phyloP scores from a whole-genome alignment of 30 jellyfish, hydroid and myxozoan genomes.

The Cassiopea xamachana region DNA sequence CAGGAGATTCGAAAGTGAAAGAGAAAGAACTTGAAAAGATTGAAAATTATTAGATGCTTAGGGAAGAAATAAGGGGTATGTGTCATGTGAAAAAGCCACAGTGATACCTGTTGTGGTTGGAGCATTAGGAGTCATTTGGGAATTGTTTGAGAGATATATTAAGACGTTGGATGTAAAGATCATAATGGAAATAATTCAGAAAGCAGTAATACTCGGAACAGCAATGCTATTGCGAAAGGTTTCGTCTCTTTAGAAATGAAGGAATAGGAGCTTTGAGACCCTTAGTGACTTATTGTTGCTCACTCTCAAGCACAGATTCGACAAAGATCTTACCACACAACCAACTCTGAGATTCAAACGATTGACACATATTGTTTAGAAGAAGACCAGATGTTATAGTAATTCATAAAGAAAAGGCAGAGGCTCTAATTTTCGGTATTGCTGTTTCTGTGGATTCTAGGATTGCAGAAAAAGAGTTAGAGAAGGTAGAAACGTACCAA shows the following conservation, averaged over 20 bases:
- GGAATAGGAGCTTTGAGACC: background rate
- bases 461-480: constrained; percentile 13
- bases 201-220: too few relatives aligned
- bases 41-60: background rate
- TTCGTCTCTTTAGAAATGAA: too few relatives aligned
- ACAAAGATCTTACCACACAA: too few relatives aligned
- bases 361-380: too few relatives aligned
- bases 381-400: too few relatives aligned
- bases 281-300: background rate
- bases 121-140: background rate
- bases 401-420: background rate
- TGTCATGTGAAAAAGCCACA: too few relatives aligned
- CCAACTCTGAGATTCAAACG: too few relatives aligned
- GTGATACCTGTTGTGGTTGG: too few relatives aligned
- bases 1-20: background rate
- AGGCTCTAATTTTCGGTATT: background rate
- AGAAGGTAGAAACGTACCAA: background rate
- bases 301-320: too few relatives aligned
- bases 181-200: too few relatives aligned
- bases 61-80: background rate
- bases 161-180: background rate
- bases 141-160: background rate
- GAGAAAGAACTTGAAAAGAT: too few relatives aligned
- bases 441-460: background rate
- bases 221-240: too few relatives aligned